Evolutionary conservation across 2,113 vertebrate species (phyloP), one percentile per base, ranked within the genome.

Genomic region (Phrynosoma platyrhinos): DNA sequence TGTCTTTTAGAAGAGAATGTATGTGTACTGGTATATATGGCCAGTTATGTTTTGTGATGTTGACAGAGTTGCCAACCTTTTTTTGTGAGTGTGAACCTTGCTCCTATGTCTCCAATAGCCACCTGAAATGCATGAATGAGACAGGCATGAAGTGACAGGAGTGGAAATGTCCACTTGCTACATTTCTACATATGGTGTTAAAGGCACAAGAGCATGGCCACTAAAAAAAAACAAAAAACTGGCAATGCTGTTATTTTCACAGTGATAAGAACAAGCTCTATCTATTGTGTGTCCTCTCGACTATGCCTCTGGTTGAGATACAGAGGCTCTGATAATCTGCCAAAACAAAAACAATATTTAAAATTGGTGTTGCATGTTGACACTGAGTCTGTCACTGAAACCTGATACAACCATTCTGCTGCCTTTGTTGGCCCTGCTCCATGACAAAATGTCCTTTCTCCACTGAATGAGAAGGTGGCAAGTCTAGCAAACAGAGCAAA

Each of bases 381-480:
- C 72, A 88, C 21, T 30, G 58, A 40, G 55, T 77, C 55, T 88
- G 72, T 77, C 68, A 55, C 80, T 40, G 72, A 64, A 77, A 83
- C 30, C 58, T n/a, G 47, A 83, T 88, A 36, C 72, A 77, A 40
- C 30, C 30, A 20, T 13, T 88, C 80, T 77, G 25, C 47, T 23
- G 25, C 18, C 14, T 83, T 88, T 55, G 58, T 32, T 83, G 40
- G 62, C 74, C 42, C 47, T 52, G 71, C 74, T 88, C 72, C 75
- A 68, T 68, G 55, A 36, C 79, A 64, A 74, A 83, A 83, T 68
- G 23, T 66, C 72, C 62, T 87, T 87, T 82, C 76, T 87, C 82
- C 79, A 82, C 86, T 77, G 80, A 77, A 88, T 77, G 80, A 77
- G 76, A 88, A 88, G 58, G 87, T 68, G 64, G n/a, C 9, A 2